Conservation (phyloP, 2,888 invertebrate genomes). For the Toxonevra muliebris region DNA sequence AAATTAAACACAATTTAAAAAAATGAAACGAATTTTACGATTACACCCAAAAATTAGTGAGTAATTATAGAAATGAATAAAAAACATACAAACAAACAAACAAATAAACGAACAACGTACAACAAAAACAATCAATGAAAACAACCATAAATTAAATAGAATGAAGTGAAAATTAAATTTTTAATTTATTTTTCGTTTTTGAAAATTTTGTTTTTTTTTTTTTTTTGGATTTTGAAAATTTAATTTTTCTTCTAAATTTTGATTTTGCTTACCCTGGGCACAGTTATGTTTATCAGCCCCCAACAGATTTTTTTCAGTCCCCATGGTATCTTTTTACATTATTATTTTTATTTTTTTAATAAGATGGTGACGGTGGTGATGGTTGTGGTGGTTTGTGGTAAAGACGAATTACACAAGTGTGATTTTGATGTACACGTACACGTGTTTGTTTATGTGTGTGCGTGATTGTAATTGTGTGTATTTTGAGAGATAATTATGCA, state of each 20-base stretch:
- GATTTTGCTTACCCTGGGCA: constrained; percentile 65
- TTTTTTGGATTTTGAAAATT: background rate
- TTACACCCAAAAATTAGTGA: no score
- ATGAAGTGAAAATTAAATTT: background rate
- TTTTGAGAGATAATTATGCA: constrained; percentile 1
- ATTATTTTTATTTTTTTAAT: constrained; percentile 24
- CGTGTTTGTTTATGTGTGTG: constrained; percentile 31
- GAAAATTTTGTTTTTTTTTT: background rate
- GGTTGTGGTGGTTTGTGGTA: constrained; percentile 18
- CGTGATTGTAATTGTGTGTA: constrained; percentile 22
- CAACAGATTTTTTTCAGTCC: constrained; percentile 67
- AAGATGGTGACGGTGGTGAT: background rate
- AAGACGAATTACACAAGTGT: constrained; percentile 10
- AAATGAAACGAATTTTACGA: no score
- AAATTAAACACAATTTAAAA: no score
- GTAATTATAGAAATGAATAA: background rate
- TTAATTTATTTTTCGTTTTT: background rate
- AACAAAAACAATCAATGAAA: constrained; percentile 25
- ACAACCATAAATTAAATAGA: background rate
- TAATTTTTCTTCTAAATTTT: background rate
- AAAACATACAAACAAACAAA: constrained; percentile 15
- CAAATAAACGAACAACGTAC: constrained; percentile 30
- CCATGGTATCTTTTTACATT: constrained; percentile 64
- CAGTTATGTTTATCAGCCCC: constrained; percentile 66
- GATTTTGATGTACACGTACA: constrained; percentile 22